These are phyloP conservation scores for Brachionus koreanus DNA, from an alignment of 1,140 invertebrate species.

Conservation along the genomic window DNA sequence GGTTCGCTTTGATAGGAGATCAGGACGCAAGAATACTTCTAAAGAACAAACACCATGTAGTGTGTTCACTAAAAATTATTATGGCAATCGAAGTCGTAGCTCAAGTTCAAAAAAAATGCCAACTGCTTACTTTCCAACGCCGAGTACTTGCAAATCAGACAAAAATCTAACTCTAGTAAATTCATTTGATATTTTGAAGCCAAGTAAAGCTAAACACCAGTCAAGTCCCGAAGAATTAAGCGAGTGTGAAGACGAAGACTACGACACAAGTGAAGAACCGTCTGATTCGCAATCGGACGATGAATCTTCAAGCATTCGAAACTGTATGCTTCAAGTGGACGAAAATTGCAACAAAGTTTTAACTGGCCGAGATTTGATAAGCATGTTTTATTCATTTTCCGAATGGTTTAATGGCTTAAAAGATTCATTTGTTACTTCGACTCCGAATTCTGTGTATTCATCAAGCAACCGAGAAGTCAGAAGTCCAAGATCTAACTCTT, in stretches of 20 bases:
- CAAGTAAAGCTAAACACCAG: neutral
- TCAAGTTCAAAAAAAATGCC: neutral
- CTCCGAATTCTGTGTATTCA: neutral
- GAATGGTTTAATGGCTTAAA: slow-evolving; percentile 10
- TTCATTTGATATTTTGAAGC: neutral
- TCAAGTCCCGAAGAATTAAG: neutral
- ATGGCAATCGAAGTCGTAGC: neutral
- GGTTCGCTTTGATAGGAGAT: neutral
- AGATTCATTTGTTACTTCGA: neutral
- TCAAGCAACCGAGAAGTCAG: neutral
- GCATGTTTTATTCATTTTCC: slow-evolving; percentile 13
- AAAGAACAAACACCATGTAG: neutral
- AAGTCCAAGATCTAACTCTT: neutral
- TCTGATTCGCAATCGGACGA: neutral
- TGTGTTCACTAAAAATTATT: neutral
- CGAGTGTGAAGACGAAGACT: neutral
- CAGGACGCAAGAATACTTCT: neutral
- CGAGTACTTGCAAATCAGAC: neutral
- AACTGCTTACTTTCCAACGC: neutral
- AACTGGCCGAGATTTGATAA: neutral
- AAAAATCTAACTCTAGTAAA: neutral
- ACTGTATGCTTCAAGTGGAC: neutral
- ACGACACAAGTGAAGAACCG: neutral
- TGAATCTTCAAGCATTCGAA: neutral
- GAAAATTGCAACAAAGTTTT: neutral